Evolutionary conservation across 2,888 invertebrate genomes (phyloP), one percentile per base, ranked within the genome.

Genomic region (Carpatolechia fugitivella): DNA sequence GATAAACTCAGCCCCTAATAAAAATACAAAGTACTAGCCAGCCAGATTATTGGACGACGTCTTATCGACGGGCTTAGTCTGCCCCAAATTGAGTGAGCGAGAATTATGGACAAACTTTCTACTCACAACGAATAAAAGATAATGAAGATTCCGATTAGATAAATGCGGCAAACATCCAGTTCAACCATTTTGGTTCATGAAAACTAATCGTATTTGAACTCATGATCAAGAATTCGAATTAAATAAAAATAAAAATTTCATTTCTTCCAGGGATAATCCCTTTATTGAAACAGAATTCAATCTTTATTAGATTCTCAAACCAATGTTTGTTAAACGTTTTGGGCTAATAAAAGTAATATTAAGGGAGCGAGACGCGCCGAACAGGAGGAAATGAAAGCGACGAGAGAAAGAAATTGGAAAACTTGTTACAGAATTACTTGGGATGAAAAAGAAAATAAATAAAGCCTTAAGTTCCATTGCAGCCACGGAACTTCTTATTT

Each of bases 391-490:
- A 90, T 89, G 89, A 85, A 85, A 85, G 81, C 83, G 78, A 82
- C 76, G 80, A 85, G 82, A 85, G 84, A 87, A 86, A 83, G 85
- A 89, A 90, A 89, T 90, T 89, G 89, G 87, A 88, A 89, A 90
- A 89, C 88, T 89, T 89, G 88, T 86, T 86, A 85, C 80, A 78
- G 79, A 85, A 87, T 87, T 85, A 83, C 80, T 77, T 66, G 75
- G 80, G 84, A 80, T 84, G 35, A 84, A 85, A 85, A 78, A 84
- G 71, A 80, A 85, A 87, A 85, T 84, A 83, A 85, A 83, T 79
- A 83, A 78, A 72, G 75, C 72, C 70, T 78, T 74, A 78, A 85
- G 82, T 85, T n/a, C n/a, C n/a, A n/a, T n/a, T 85, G 72, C 72
- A 65, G 62, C 11, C 72, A 76, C 78, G 78, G 70, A 74, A 70